phyloP scores from a whole-genome alignment of 2,113 vertebrate genomes.

The Aix galericulata region DNA sequence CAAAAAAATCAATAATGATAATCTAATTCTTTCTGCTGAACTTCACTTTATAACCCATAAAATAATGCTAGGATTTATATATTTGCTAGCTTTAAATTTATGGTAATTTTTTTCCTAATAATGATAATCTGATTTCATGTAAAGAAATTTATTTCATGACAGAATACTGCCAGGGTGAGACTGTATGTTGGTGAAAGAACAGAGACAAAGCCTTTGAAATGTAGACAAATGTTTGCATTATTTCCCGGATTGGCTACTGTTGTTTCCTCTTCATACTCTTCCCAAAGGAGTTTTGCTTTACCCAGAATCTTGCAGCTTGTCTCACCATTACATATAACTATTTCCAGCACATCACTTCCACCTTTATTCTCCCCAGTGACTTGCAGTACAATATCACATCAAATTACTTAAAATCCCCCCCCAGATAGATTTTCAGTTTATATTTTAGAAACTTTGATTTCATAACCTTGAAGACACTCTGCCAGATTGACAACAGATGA shows the following conservation, averaged over 20 bases:
- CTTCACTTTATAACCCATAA: background rate
- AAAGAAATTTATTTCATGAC: background rate
- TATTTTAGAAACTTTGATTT: background rate
- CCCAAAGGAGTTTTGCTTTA: background rate
- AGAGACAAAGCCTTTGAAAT: conserved; percentile 4
- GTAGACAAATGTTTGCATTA: background rate
- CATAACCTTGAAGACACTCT: background rate
- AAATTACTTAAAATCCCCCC: background rate
- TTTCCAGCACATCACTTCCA: background rate
- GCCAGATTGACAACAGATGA: background rate
- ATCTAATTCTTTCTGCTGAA: background rate
- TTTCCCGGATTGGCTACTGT: background rate
- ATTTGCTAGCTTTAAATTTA: background rate
- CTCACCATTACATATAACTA: background rate
- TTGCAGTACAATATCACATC: background rate
- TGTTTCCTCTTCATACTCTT: background rate
- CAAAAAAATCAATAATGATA: conserved; percentile 14
- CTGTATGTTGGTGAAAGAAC: background rate
- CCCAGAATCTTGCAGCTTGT: background rate
- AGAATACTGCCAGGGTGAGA: background rate
- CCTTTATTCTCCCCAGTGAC: background rate
- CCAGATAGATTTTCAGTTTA: background rate
- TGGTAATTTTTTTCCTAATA: background rate
- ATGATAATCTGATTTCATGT: background rate
- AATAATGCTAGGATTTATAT: background rate